phyloP scores from a whole-genome alignment of 2,888 invertebrate genomes.

The Apodemia hepburni region DNA sequence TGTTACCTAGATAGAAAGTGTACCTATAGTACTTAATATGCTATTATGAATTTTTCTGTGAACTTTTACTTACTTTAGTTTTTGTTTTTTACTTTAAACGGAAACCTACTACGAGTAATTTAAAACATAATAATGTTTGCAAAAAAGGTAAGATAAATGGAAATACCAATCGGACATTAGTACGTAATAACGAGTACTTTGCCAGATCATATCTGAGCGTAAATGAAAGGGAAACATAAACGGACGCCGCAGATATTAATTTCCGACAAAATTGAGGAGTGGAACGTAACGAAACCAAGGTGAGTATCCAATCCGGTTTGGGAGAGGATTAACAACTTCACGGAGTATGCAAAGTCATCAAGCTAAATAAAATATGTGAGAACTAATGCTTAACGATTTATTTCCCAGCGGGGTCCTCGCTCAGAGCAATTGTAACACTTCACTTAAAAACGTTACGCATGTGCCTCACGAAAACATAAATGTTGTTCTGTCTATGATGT shows the following conservation, averaged over 20 bases:
- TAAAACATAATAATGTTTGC: not conserved
- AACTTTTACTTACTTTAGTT: too few relatives aligned
- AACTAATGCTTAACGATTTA: slow-evolving; percentile 41
- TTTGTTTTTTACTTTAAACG: too few relatives aligned
- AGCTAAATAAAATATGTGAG: slow-evolving; percentile 38
- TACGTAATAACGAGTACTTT: slow-evolving; percentile 6
- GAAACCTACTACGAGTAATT: too few relatives aligned
- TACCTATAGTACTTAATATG: too few relatives aligned
- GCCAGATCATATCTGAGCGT: slow-evolving; percentile 21
- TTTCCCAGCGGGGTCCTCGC: slow-evolving; percentile 53
- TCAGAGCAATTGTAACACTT: slow-evolving; percentile 35
- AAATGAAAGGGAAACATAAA: slow-evolving; percentile 49
- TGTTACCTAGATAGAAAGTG: too few relatives aligned
- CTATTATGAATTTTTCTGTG: too few relatives aligned
- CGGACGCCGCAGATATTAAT: slow-evolving; percentile 41
- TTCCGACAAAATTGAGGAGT: slow-evolving; percentile 39
- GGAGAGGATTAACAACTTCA: slow-evolving; percentile 36
- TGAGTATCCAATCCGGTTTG: slow-evolving; percentile 44
- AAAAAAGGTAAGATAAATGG: not conserved
- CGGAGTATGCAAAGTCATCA: slow-evolving; percentile 41
- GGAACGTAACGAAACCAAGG: slow-evolving; percentile 35
- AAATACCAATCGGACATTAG: not conserved
- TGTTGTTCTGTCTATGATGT: slow-evolving; percentile 6
- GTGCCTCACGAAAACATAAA: slow-evolving; percentile 14
- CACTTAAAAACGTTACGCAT: slow-evolving; percentile 17